Evolutionary conservation across 2,888 invertebrate genomes (phyloP).

Genomic region (Ormyrus nitidulus): DNA sequence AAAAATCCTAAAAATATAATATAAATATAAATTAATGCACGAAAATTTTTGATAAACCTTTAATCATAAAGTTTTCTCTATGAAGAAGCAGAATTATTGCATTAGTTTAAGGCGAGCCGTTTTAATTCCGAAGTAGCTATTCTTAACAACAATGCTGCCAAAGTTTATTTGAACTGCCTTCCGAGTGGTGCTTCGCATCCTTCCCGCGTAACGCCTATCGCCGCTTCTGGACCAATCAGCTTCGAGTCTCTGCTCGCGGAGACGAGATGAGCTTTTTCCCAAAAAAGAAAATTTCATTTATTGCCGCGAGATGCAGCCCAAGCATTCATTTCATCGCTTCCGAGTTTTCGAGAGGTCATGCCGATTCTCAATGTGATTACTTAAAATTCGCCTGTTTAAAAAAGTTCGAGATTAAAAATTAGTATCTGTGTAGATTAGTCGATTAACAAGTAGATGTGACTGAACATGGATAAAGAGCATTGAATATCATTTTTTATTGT

Average conservation of each 20-base stretch:
- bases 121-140: conserved; percentile 34
- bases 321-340: neutral
- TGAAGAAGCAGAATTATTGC: conserved; percentile 13
- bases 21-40: no score
- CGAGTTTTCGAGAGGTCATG: neutral
- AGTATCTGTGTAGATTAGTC: neutral
- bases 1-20: no score
- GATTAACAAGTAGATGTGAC: neutral
- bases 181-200: conserved; percentile 60
- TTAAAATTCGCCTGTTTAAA: neutral
- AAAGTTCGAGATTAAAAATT: neutral
- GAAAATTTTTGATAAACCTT: no score
- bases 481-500: neutral
- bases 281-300: conserved; percentile 28
- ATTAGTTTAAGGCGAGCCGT: neutral
- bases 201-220: conserved; percentile 66
- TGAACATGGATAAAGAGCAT: neutral
- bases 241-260: neutral
- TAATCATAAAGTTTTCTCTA: no score
- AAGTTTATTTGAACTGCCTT: conserved; percentile 66
- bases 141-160: conserved; percentile 61
- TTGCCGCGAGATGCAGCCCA: neutral
- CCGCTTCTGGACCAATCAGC: conserved; percentile 64
- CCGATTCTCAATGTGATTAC: no score
- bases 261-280: conserved; percentile 22